These are phyloP conservation scores for Pipistrellus pygmaeus DNA, from an alignment of 2,797 vertebrate genomes.

Conservation along the genomic window DNA sequence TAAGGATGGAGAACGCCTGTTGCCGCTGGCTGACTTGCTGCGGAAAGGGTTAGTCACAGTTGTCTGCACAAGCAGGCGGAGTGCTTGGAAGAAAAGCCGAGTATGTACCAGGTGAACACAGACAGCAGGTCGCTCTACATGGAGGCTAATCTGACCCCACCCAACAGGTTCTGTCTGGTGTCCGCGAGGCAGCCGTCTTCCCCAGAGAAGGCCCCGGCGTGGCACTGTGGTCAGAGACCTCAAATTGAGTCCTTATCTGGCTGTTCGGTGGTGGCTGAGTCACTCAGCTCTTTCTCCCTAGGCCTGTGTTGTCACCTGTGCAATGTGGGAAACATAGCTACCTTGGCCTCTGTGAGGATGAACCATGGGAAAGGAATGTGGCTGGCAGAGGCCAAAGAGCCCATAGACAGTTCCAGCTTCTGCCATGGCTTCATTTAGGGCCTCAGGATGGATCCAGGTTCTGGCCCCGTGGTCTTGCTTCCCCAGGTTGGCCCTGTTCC, in stretches of 20 bases:
- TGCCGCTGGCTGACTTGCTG: not conserved
- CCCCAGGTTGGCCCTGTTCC: not conserved
- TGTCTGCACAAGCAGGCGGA: slow-evolving; percentile 56
- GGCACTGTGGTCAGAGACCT: not conserved
- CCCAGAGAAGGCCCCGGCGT: not conserved
- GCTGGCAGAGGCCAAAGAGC: not conserved
- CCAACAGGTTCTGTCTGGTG: too few relatives aligned
- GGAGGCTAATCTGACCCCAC: not conserved
- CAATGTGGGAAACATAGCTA: not conserved
- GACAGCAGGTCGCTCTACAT: not conserved
- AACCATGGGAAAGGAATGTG: not conserved
- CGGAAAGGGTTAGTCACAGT: not conserved
- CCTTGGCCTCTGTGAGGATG: not conserved
- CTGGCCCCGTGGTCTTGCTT: not conserved
- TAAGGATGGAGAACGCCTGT: slow-evolving; percentile 30
- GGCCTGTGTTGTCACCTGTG: not conserved
- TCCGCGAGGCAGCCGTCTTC: not conserved
- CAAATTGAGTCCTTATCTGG: not conserved
- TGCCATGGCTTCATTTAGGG: not conserved
- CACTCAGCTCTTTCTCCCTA: not conserved
- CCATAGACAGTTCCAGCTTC: not conserved
- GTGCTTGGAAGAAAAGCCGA: slow-evolving; percentile 33
- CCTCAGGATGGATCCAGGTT: not conserved
- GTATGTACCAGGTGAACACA: not conserved
- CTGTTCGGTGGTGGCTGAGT: not conserved